Conservation (phyloP, 2,888 invertebrate species). For the Eueremaeus valkanovi region DNA sequence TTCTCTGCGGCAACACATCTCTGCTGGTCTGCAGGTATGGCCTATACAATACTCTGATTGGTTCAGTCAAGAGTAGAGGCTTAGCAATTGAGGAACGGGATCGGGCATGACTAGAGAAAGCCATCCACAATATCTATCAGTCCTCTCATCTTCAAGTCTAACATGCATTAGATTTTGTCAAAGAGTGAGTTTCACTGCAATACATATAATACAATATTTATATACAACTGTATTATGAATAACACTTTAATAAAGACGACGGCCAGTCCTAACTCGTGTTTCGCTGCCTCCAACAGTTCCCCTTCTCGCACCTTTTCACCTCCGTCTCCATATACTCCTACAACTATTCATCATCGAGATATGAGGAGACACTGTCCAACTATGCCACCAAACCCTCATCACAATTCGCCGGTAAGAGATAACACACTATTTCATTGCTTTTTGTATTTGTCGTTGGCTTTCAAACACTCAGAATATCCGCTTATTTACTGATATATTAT, state of each 20-base stretch:
- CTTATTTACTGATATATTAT: no score
- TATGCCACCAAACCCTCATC: conserved; percentile 28
- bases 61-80: conserved; percentile 23
- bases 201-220: background rate
- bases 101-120: conserved; percentile 18
- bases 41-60: conserved; percentile 26
- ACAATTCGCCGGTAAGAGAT: conserved; percentile 9
- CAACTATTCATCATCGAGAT: conserved; percentile 38
- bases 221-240: conserved; percentile 25
- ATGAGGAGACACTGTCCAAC: conserved; percentile 37
- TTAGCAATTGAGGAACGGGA: background rate
- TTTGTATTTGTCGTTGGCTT: no score
- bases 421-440: background rate
- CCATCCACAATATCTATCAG: conserved; percentile 15
- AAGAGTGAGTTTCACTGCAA: background rate
- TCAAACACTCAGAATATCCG: no score
- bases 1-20: background rate
- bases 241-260: conserved; percentile 15
- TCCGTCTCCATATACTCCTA: conserved; percentile 39
- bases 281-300: conserved; percentile 19
- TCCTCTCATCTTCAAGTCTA: conserved; percentile 16
- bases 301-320: conserved; percentile 38
- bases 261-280: conserved; percentile 21
- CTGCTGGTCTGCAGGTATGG: background rate
- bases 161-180: conserved; percentile 24